Percentiles rank a stretch among this genome's conserved stretches.
Conservation (phyloP, 2,888 invertebrate genomes). For the Lucinisca nassula region DNA sequence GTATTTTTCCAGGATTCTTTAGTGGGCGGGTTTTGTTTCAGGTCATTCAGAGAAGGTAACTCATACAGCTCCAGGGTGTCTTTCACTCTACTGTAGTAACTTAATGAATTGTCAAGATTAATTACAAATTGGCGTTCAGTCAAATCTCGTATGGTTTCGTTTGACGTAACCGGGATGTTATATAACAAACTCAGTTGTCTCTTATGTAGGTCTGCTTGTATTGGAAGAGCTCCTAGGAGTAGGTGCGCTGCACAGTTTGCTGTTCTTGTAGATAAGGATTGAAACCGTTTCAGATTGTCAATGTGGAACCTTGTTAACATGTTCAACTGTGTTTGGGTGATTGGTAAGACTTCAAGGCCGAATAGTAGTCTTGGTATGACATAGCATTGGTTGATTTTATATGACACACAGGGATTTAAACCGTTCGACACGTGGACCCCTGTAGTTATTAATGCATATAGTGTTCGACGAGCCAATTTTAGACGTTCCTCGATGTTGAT, state of each 20-base stretch:
- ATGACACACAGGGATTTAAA: no score
- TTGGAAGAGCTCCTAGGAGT: background rate
- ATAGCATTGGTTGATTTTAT: background rate
- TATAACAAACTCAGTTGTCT: background rate
- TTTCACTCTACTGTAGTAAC: background rate
- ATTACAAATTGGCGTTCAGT: background rate
- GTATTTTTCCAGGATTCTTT: background rate
- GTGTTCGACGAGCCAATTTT: background rate
- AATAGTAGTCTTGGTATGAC: no score
- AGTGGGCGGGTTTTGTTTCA: background rate
- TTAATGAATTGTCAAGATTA: background rate
- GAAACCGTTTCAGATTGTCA: background rate
- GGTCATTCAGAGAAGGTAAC: background rate
- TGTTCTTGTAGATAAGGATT: background rate
- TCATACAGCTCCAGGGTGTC: background rate
- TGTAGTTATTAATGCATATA: background rate
- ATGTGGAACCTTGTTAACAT: background rate
- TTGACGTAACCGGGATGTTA: background rate
- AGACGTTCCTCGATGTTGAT: no score
- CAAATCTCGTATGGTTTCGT: background rate
- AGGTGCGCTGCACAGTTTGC: background rate
- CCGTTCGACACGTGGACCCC: constrained; percentile 8
- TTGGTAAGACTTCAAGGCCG: no score
- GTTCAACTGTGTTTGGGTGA: background rate
- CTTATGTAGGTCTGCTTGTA: constrained; percentile 12